These are phyloP conservation scores for Emmelina monodactyla DNA, from an alignment of 2,888 invertebrate genomes.

Conservation along the genomic window DNA sequence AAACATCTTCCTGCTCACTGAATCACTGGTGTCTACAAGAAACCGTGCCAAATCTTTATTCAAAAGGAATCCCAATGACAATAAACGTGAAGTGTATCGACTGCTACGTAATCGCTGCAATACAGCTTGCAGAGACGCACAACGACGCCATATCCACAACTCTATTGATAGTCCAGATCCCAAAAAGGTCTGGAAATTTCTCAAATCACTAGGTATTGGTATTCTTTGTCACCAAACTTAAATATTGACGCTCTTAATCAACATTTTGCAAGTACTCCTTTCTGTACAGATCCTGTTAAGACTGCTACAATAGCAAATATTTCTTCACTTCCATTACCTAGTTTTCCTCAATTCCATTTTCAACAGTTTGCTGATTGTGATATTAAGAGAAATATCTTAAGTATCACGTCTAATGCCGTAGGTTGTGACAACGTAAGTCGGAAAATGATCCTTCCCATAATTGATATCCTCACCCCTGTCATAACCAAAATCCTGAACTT, in stretches of 20 bases:
- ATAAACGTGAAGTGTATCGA: neutral
- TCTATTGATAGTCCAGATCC: conserved; percentile 7
- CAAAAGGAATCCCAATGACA: conserved; percentile 2
- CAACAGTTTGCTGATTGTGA: conserved; percentile 3
- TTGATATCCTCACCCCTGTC: neutral
- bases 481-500: conserved; percentile 2
- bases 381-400: conserved; percentile 1
- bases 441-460: neutral
- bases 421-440: neutral
- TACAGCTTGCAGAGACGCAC: conserved; percentile 6
- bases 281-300: too few relatives aligned
- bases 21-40: conserved; percentile 5
- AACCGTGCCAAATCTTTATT: conserved; percentile 5
- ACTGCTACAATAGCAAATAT: neutral
- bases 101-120: conserved; percentile 6
- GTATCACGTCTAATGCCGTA: neutral
- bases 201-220: too few relatives aligned
- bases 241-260: neutral
- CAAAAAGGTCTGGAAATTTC: conserved; percentile 7
- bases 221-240: too few relatives aligned
- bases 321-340: conserved; percentile 4
- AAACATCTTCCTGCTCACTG: conserved; percentile 12
- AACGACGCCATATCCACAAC: conserved; percentile 10
- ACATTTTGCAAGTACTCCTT: neutral
- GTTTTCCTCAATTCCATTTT: conserved; percentile 4